Base-by-base conservation (phyloP, 2,113 vertebrate genomes). In the Chunga burmeisteri region DNA sequence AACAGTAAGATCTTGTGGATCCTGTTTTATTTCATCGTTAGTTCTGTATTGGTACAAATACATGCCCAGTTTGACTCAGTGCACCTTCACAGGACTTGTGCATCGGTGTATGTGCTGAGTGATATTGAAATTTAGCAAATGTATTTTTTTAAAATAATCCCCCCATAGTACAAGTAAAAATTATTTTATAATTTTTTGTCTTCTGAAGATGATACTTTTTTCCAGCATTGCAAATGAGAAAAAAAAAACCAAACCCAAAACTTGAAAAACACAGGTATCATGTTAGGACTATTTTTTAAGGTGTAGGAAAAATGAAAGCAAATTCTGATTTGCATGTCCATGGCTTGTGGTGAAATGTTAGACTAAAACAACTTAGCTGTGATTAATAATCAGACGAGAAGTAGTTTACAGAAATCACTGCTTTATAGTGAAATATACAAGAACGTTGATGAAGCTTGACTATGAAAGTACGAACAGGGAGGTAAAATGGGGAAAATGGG, bases 401-500 rank as follows among this genome's bases (percentile, higher is more conserved):
- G 10, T 52, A 80, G 62, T 88, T 96, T 93, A 34, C 42, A 79
- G 42, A 79, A 61, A 65, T 90, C 34, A 63, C 42, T 80, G 70
- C 27, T 88, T 88, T 72, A 23, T 78, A 71, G 44, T 65, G 42
- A 75, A 82, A 73, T 83, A 27, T 38, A 38, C 67, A 90, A 86
- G 79, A 92, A 61, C 3, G 9, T 75, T 95, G 73, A 46, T 94
- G 61, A 96, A 93, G 36, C 53, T 49, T 88, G 56, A 77, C 65
- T 70, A 19, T 73, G 62, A 27, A 95, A 77, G 23, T 90, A 36
- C 65, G 75, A 85, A 89, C 1, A 0, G 55, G 20, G 44, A 92
- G 84, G 56, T 89, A 90, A 93, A 95, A 93, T 74, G 67, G 89
- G 65, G 87, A 87, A 88, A 95, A 94, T 71, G 17, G 68, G 30